Evolutionary conservation across 2,113 vertebrate genomes (phyloP), one percentile per base, ranked within the genome.

Genomic region (Pteronura brasiliensis): DNA sequence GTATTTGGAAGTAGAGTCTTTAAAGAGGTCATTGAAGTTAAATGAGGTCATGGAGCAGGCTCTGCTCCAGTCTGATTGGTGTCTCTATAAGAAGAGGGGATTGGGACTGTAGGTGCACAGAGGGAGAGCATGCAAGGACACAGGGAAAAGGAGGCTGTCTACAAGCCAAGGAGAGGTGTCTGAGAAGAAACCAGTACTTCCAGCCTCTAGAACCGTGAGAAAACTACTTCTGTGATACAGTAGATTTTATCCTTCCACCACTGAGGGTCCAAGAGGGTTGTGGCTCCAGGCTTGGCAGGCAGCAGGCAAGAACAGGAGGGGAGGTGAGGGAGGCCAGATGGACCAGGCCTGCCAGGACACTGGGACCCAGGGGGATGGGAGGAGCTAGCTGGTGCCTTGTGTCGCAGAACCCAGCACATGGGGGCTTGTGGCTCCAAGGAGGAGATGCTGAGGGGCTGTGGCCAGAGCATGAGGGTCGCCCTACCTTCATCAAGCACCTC

Each of bases 391-490:
- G 69, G 18, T 11, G n/a, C 12, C 1, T 44, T 74, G 42, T 29
- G 69, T 85, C 14, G 31, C 52, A 81, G 25, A 72, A n/a, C 34
- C 18, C 25, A 18, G 76, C 3, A n/a, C 6, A 13, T 17, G 12
- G 9, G 27, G 85, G 12, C 44, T 27, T 0, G 3, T 61, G 52
- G 39, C 67, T 25, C 9, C 9, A 36, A 21, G n/a, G 17, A 23
- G 31, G 36, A 31, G 21, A 55, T 39, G 11, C 6, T 13, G 21
- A 84, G 21, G 52, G 29, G 25, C 57, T 71, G 6, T 15, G 8
- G 59, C 14, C 0, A 1, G 74, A 67, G 47, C 36, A 8, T 9
- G 18, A 34, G 44, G 65, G 15, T 14, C 6, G 3, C 1, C 0
- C 17, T 23, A 20, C 63, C 44, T n/a, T 87, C 4, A 3, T 47